These are phyloP conservation scores for Halcyon chelicuti DNA, from an alignment of 2,797 vertebrate species.

Conservation along the genomic window DNA sequence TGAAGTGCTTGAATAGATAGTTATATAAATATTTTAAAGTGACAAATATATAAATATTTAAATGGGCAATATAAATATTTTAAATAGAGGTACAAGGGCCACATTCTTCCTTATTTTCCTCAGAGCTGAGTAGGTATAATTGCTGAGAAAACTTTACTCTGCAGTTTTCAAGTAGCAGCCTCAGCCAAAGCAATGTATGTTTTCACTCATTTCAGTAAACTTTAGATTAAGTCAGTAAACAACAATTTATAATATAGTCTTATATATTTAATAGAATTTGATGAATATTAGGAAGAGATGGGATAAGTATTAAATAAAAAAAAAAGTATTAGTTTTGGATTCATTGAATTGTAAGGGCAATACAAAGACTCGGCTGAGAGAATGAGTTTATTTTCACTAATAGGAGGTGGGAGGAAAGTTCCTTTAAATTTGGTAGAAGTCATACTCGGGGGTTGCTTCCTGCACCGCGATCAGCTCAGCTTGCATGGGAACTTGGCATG, in stretches of 20 bases:
- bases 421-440: not conserved
- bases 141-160: constrained; percentile 11
- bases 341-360: not conserved
- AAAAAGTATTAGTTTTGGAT: not conserved
- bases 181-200: not conserved
- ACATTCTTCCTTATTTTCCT: not conserved
- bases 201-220: not conserved
- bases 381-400: not conserved
- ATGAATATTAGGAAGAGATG: not conserved
- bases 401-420: not conserved
- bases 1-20: constrained; percentile 46
- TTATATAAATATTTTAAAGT: constrained; percentile 62
- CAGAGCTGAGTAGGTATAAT: not conserved
- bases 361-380: not conserved
- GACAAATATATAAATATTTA: constrained; percentile 75
- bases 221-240: not conserved
- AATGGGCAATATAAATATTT: constrained; percentile 71
- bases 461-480: not conserved
- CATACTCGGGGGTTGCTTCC: not conserved
- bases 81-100: not conserved
- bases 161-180: not conserved
- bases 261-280: not conserved
- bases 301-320: not conserved
- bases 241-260: not conserved
- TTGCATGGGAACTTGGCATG: not conserved